Evolutionary conservation across 2,888 invertebrate species (phyloP), one percentile per base, ranked within the genome.

Genomic region (Ormyrus thymus): DNA sequence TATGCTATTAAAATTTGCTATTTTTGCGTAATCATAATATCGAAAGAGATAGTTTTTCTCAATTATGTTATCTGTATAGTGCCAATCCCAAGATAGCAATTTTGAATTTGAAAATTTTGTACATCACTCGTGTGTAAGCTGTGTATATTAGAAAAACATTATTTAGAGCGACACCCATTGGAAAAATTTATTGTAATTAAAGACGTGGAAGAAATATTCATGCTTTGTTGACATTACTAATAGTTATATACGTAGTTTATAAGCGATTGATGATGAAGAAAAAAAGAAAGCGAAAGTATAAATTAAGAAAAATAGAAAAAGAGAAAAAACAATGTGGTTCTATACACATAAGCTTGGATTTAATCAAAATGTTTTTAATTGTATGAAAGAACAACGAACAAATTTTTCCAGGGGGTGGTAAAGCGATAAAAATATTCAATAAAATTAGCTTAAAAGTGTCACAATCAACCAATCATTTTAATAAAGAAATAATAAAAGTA

Each of bases 31-130:
- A 76, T 70, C 76, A 9, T 58, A 50, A 58, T 61, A 55, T 11
- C 64, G 46, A 68, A 61, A 43, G 50, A 61, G 55, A 61, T 15
- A 15, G 15, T 70, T 71, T 75, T 13, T 68, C 51, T 65, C 50
- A n/a, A 59, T 71, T 80, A 74, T 65, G 62, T 80, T 78, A 71
- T 80, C 75, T 66, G 64, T 71, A 78, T 75, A 75, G 80, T 80
- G 77, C 77, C 80, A 80, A 80, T 78, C 58, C 55, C 62, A 48
- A 65, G 53, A 72, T 72, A 43, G 64, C 53, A 15, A 80, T 77
- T 76, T 73, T 80, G 55, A 62, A 77, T 71, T 78, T 62, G 65
- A 71, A 66, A 59, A 56, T 50, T 74, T 80, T 77, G 68, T 74
- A 75, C 61, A 62, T 75, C 77, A 66, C 55, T 77, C 64, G 51